Evolutionary conservation across 2,888 invertebrate genomes (phyloP).

Genomic region (Plagodis pulveraria): DNA sequence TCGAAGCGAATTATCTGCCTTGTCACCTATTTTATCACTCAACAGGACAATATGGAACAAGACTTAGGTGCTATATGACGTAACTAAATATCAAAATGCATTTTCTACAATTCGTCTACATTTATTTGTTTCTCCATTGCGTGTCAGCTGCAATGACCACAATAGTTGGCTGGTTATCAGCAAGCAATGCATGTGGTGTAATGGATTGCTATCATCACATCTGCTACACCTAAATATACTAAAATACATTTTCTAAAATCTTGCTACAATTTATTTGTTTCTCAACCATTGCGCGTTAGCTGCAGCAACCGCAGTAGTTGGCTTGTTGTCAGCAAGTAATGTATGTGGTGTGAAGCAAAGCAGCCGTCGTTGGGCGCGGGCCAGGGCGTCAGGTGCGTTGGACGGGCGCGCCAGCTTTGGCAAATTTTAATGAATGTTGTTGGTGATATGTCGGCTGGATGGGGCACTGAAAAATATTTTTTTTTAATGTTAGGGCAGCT

Average conservation of each 20-base stretch:
- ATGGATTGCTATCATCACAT: background rate
- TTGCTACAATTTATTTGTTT: conserved; percentile 1
- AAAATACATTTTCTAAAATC: background rate
- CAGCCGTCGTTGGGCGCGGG: conserved; percentile 34
- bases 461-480: conserved; percentile 33
- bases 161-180: background rate
- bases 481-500: background rate
- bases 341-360: conserved; percentile 29
- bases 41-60: too few species aligned
- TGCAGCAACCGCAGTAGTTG: conserved; percentile 5
- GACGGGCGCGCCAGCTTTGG: conserved; percentile 54
- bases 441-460: conserved; percentile 51
- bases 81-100: too few species aligned
- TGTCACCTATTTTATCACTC: too few species aligned
- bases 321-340: conserved; percentile 26
- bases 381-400: conserved; percentile 52
- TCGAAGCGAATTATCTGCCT: too few species aligned
- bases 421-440: conserved; percentile 75
- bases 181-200: conserved; percentile 6
- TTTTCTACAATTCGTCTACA: background rate
- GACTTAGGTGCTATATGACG: too few species aligned
- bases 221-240: background rate
- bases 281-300: conserved; percentile 29
- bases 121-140: conserved; percentile 19
- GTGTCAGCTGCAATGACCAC: conserved; percentile 6